Base-by-base conservation (phyloP, 2,113 vertebrate species). In the Nothoprocta perdicaria region DNA sequence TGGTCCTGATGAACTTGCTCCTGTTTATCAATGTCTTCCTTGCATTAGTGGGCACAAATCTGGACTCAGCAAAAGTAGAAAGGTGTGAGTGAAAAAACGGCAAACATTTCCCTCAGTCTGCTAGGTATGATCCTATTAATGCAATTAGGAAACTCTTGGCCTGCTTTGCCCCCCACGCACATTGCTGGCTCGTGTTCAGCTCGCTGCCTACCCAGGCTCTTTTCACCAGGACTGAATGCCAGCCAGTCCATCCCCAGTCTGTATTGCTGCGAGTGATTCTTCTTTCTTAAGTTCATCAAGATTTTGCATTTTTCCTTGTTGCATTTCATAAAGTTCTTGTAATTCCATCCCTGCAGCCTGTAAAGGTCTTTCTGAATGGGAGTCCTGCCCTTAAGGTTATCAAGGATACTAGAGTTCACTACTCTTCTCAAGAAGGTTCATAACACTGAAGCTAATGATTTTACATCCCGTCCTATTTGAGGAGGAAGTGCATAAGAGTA, bases 381-480 rank as follows among this genome's bases (percentile, higher is more conserved):
- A 82, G 4, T n/a, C 1, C 5, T 19, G 1, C 16, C 65, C 45
- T 33, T 2, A 1, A 48, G 12, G 8, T 31, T 16, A 21, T 53
- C 35, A 71, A 33, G 16, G 66, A 15, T 31, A 5, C 7, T 45
- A 14, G 10, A 77, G 40, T 52, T 50, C 62, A 15, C 41, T 33
- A 2, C 5, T 4, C 14, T 58, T 71, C 53, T 29, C 29, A 55
- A 26, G 27, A 55, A 55, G 26, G 27, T 16, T 55, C 53, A 55
- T 55, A 55, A 23, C 31, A 35, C 53, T 81, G 26, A 22, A 57
- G 41, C 8, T 52, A 58, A 40, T 18, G 15, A 48, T 58, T 76
- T 41, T 63, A 38, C 9, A 67, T 40, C 58, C 29, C 21, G n/a
- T 58, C 8, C 9, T 72, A 48, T 67, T 78, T 75, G 24, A 50